Evolutionary conservation across 2,888 invertebrate species (phyloP).

Genomic region (Dicycla oo): DNA sequence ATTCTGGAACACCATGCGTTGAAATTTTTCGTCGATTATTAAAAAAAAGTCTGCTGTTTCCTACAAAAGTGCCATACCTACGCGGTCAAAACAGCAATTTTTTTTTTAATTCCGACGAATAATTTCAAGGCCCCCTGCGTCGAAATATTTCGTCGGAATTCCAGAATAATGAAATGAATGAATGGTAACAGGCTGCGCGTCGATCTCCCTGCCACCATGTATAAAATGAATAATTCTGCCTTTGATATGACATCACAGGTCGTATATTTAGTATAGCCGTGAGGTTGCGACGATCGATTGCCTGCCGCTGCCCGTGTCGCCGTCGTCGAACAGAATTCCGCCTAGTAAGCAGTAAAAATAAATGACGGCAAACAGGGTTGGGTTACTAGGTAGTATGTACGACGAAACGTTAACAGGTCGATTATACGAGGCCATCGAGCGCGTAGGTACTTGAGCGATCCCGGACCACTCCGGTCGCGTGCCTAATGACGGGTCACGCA

Average conservation of each 20-base stretch:
- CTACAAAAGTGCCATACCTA: too few relatives aligned
- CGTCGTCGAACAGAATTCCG: constrained; percentile 69
- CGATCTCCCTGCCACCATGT: too few relatives aligned
- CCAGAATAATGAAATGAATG: too few relatives aligned
- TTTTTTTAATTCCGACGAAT: too few relatives aligned
- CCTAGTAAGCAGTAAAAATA: constrained; percentile 80
- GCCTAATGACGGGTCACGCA: constrained; percentile 88
- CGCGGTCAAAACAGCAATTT: too few relatives aligned
- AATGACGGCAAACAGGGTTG: constrained; percentile 77
- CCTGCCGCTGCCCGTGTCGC: constrained; percentile 40
- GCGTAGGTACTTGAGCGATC: constrained; percentile 75
- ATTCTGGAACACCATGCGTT: too few relatives aligned
- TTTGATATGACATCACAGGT: constrained; percentile 48
- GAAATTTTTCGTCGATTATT: too few relatives aligned
- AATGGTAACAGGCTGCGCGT: too few relatives aligned
- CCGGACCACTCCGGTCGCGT: constrained; percentile 74
- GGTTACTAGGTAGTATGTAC: constrained; percentile 66
- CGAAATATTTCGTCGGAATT: too few relatives aligned
- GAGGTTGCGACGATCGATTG: constrained; percentile 59
- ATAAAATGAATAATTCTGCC: constrained; percentile 46
- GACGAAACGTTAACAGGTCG: constrained; percentile 85
- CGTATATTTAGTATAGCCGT: constrained; percentile 40
- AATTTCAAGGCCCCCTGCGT: too few relatives aligned
- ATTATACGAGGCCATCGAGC: constrained; percentile 85
- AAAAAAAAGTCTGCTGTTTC: too few relatives aligned